Base-by-base conservation (phyloP, 1,140 invertebrate genomes). In the Arion vulgaris region DNA sequence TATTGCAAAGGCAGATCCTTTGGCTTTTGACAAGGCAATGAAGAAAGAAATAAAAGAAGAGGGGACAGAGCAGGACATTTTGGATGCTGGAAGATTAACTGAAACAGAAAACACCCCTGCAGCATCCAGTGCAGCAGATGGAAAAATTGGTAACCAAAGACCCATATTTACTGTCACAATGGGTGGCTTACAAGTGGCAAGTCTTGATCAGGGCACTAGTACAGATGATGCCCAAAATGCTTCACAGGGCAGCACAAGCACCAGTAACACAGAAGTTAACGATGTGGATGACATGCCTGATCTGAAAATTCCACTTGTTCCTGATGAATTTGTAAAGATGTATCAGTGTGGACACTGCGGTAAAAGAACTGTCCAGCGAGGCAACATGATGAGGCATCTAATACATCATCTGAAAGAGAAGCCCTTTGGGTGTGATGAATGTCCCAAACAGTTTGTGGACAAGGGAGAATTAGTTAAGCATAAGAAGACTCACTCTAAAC, bases 371-470 rank as follows among this genome's bases (percentile, higher is more conserved):
- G 79, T 81, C 13, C 79, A 81, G 79, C 39, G 79, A 36, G 79
- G 79, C n/a, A 81, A 81, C 57, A 81, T 81, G 79, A 81, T 81
- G 79, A 45, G 79, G 32, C 79, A 81, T 73, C 57, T 81, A 2
- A 81, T 81, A 34, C 79, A 81, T 68, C 79, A 81, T 57, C 32
- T 81, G 5, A 81, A 51, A 41, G 79, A 81, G 23, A 81, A 73
- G 36, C 79, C 79, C 32, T 81, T 81, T 57, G 49, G 2, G 2
- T 81, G 79, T 38, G 69, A 81, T 45, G 68, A 81, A 57, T 81
- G 79, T 38, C 68, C 79, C 23, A 81, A 81, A 45, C 69, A 73
- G 32, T 81, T 81, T 73, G 79, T 81, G 11, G 79, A 81, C 49
- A 81, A 81, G 53, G 79, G 79, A 19, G 79, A 81, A 57, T 34